phyloP scores from a whole-genome alignment of 2,113 vertebrate genomes.

The Stigmatopora nigra region DNA sequence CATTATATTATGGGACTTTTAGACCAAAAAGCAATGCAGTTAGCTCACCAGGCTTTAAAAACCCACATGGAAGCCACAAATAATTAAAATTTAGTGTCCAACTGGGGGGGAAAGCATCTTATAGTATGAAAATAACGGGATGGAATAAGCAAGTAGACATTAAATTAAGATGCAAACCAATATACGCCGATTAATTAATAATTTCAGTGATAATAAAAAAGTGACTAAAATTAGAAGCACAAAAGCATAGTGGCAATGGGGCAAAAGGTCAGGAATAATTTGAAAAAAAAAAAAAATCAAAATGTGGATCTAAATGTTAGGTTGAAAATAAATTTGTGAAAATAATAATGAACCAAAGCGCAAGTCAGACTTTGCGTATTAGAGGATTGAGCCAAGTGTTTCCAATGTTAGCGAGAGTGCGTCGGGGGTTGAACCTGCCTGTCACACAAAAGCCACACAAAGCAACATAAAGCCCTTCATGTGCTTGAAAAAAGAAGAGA shows the following conservation, averaged over 20 bases:
- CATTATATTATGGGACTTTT: too few relatives aligned
- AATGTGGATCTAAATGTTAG: not conserved
- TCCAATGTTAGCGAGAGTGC: not conserved
- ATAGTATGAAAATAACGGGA: too few relatives aligned
- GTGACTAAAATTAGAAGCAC: not conserved
- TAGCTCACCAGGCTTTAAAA: too few relatives aligned
- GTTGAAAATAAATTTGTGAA: not conserved
- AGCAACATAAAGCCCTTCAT: constrained; percentile 49
- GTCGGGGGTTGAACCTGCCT: constrained; percentile 5
- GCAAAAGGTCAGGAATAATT: not conserved
- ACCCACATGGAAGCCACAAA: too few relatives aligned
- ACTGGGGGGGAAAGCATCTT: too few relatives aligned
- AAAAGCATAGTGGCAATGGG: not conserved
- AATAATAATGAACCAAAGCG: not conserved
- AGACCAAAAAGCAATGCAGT: too few relatives aligned
- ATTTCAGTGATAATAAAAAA: not conserved
- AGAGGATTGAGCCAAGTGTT: not conserved
- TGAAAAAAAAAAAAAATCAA: not conserved
- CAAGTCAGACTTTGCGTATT: too few relatives aligned
- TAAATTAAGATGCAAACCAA: too few relatives aligned
- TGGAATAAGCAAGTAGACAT: too few relatives aligned
- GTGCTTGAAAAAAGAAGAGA: constrained; percentile 34
- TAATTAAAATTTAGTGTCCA: too few relatives aligned
- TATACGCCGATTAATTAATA: too few relatives aligned
- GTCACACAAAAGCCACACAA: constrained; percentile 32